Base-by-base conservation (phyloP, 2,888 invertebrate genomes). In the Calliphora vomitoria region DNA sequence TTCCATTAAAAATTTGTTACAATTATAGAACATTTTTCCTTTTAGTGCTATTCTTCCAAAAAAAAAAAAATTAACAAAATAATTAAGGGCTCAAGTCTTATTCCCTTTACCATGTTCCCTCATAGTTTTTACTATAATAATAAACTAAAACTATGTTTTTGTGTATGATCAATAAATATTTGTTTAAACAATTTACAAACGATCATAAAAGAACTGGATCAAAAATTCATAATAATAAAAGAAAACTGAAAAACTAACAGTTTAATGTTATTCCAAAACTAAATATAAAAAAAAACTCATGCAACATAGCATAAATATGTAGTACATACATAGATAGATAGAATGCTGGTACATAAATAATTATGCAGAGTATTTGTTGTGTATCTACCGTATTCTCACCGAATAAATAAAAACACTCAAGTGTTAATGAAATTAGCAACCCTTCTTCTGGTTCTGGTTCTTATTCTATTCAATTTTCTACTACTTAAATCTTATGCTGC, bases 351-450 rank as follows among this genome's bases (percentile, higher is more conserved):
- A 15, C 8, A 68, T 25, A 68, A 62, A 11, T 69, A 69, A 47
- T n/a, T 53, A 60, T 58, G 11, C 66, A 44, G 50, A 2, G 31
- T 8, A 50, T 15, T 50, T 15, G 10, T 13, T 71, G 66, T 69
- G n/a, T 38, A 31, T 87, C 79, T 84, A 82, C 87, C 83, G 80
- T 84, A 87, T 87, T 83, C 80, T 82, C 81, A 78, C 60, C 62
- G 55, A 85, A 85, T 82, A 85, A 82, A 69, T 15, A 62, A 62
- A 82, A 64, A 82, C 81, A 82, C 78, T 79, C 25, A 69, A 79
- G 86, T 88, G 88, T 82, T 88, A 88, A 88, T 88, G 86, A 86
- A 88, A 86, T 86, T 84, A 88, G 88, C 88, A 88, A 88, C 78
- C 81, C 87, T 85, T 87, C 74, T 47, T 53, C 4, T 10, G 8